These are phyloP conservation scores for Protobothrops flavoviridis DNA, from an alignment of 2,113 vertebrate genomes.

Conservation along the genomic window DNA sequence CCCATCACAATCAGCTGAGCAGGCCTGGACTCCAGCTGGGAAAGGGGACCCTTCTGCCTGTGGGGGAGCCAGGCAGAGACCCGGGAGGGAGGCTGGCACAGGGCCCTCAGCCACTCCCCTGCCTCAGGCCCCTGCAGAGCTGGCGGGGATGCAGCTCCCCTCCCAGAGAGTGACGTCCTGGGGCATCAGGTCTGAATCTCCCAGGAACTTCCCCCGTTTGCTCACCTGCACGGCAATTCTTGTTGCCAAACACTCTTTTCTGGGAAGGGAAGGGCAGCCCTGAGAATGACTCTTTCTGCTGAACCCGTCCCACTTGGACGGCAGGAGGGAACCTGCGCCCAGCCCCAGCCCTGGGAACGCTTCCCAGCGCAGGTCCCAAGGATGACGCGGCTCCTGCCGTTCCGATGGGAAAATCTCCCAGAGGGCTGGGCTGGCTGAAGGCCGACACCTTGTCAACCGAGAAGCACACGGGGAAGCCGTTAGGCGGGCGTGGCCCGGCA, in stretches of 20 bases:
- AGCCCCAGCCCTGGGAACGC: conserved; percentile 22
- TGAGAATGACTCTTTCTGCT: background rate
- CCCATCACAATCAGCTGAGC: background rate
- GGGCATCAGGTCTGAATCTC: background rate
- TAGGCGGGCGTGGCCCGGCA: background rate
- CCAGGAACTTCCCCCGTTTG: background rate
- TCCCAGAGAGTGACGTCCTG: background rate
- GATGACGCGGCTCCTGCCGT: background rate
- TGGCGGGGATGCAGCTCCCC: background rate
- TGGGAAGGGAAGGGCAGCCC: background rate
- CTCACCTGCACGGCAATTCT: background rate
- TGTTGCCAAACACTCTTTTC: background rate
- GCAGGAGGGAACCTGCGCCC: background rate
- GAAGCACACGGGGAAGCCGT: rapidly evolving
- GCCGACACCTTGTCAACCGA: background rate
- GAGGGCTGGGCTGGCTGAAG: background rate
- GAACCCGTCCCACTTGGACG: background rate
- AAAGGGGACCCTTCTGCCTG: background rate
- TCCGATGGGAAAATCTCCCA: background rate
- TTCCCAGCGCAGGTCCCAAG: background rate
- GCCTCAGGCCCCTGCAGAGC: background rate
- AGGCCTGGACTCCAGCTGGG: background rate
- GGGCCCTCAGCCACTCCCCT: background rate
- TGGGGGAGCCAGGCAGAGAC: background rate
- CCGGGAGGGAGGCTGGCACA: background rate